Evolutionary conservation across 2,797 vertebrate species (phyloP).

Genomic region (Hyperoplus immaculatus): DNA sequence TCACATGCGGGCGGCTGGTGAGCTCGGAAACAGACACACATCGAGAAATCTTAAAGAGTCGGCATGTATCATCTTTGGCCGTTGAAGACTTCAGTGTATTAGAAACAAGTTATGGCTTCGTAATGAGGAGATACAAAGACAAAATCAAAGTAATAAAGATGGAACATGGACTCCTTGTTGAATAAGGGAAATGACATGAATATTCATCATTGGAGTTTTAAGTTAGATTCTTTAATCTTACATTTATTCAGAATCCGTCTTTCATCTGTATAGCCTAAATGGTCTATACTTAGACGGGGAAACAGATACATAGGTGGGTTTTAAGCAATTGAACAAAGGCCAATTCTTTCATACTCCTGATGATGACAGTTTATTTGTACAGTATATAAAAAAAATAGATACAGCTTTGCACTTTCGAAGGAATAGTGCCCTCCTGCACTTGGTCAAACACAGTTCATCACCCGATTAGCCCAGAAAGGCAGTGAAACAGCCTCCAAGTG

Average conservation of each 20-base stretch:
- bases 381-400: neutral
- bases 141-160: too few relatives aligned
- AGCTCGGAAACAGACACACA: neutral
- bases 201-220: too few relatives aligned
- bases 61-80: too few relatives aligned
- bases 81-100: too few relatives aligned
- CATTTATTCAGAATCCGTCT: neutral
- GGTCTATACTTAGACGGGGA: neutral
- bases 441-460: constrained; percentile 35
- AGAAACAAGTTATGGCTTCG: too few relatives aligned
- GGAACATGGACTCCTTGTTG: too few relatives aligned
- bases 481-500: constrained; percentile 10
- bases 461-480: constrained; percentile 22
- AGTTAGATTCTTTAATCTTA: too few relatives aligned
- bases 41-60: too few relatives aligned
- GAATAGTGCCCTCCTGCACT: neutral
- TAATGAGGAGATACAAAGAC: too few relatives aligned
- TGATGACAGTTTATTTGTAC: neutral
- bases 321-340: neutral
- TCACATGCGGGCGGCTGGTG: neutral
- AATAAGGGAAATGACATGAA: too few relatives aligned
- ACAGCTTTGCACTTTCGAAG: neutral
- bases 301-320: neutral
- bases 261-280: too few relatives aligned
- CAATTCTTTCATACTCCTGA: neutral